Base-by-base conservation (phyloP, 2,888 invertebrate species). In the Hydriomena furcata region DNA sequence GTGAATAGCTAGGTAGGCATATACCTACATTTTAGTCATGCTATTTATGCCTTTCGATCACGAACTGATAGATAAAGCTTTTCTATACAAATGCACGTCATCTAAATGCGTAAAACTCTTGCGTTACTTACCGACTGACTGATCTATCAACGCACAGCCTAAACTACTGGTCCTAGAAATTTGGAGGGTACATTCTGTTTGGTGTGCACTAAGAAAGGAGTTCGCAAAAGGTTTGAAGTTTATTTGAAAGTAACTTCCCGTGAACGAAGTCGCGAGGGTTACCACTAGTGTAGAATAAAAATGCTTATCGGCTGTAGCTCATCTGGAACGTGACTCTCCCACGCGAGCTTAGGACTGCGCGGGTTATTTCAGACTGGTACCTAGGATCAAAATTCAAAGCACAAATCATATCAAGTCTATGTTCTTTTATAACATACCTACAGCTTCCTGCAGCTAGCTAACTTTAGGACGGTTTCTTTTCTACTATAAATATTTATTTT, bases 251-350 rank as follows among this genome's bases (percentile, higher is more conserved):
- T n/a, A n/a, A n/a, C n/a, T n/a, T n/a, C n/a, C n/a, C n/a, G n/a
- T n/a, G n/a, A n/a, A n/a, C n/a, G n/a, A n/a, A n/a, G n/a, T n/a
- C n/a, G n/a, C n/a, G n/a, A n/a, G n/a, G n/a, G n/a, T n/a, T n/a
- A n/a, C n/a, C n/a, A n/a, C n/a, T n/a, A n/a, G n/a, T 34, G 23
- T 5, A 7, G 32, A 20, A 38, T 38, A 32, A 46, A 38, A 46
- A 44, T 32, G 24, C 31, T 31, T 46, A 38, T 46, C 46, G 27
- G 7, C 20, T 37, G 30, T 20, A 24, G 31, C 35, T 50, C 7
- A 40, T 50, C 40, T 38, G 5, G 17, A 44, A 44, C 44, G 50
- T 44, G 50, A 40, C 38, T 34, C 38, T 44, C 50, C 50, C 50
- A 50, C 44, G 44, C 43, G 17, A 34, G 31, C 46, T 34, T 46